Evolutionary conservation across 2,888 invertebrate species (phyloP), one percentile per base, ranked within the genome.

Genomic region (Acleris emargana): DNA sequence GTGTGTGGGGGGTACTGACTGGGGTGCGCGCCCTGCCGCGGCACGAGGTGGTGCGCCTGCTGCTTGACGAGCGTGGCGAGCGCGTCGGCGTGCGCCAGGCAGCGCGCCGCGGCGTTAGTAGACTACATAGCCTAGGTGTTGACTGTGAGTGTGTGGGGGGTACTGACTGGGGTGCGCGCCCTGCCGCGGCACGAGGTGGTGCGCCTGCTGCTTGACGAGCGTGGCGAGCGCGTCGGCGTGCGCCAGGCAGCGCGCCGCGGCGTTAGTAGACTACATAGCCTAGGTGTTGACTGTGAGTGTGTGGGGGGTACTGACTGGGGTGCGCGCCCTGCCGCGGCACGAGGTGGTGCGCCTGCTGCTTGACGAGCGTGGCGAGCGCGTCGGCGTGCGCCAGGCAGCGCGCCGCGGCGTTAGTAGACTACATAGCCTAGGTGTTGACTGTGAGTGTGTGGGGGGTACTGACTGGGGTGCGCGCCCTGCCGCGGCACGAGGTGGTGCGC

Each of bases 321-420:
- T 90, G 91, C n/a, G 91, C 87, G 38, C 83, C 86, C 68, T 90
- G 87, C 59, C 87, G 85, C 47, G 94, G 94, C 74, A 94, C 89
- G 20, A 94, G 86, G 52, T 93, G 88, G 58, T 93, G 90, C 55
- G 91, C 93, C 72, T 93, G 94, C 62, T 93, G 94, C 51, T 86
- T 83, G 13, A 94, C 93, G 61, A 94, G 91, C 53, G 92, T 93
- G 60, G 93, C 88, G 74, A 93, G 89, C 0, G 94, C 91, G 82
- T 94, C 94, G 20, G 94, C 93, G 82, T 94, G 94, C 54, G 94
- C 93, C 22, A 94, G 81, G 71, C 94, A 94, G n/a, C n/a, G n/a
- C n/a, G n/a, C n/a, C n/a, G n/a, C n/a, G n/a, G n/a, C n/a, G n/a
- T 18, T 49, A 17, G 9, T 20, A 49, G 17, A 11, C 4, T 49